phyloP scores from a whole-genome alignment of 2,113 vertebrate species.

The Ploceus nigricollis region DNA sequence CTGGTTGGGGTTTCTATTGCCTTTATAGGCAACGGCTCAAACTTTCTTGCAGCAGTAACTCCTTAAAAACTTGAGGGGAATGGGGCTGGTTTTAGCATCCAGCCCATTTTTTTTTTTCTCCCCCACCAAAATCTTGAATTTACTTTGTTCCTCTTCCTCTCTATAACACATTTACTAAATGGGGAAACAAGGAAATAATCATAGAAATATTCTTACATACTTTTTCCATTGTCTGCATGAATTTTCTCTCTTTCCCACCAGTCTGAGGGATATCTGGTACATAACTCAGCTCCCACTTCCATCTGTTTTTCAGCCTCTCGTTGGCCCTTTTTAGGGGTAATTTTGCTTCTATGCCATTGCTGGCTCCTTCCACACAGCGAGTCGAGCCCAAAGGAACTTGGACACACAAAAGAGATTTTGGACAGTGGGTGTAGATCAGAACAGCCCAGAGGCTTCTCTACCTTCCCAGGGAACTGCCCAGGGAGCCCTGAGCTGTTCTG shows the following conservation, averaged over 20 bases:
- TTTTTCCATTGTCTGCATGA: background rate
- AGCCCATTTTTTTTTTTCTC: background rate
- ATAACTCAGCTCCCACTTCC: background rate
- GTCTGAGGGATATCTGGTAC: background rate
- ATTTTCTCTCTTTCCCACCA: background rate
- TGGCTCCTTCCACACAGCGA: accelerated
- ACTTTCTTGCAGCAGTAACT: background rate
- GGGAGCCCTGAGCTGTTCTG: background rate
- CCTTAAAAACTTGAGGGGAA: background rate
- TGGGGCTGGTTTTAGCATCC: background rate
- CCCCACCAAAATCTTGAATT: background rate
- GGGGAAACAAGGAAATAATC: background rate
- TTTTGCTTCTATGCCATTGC: background rate
- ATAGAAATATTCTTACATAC: background rate
- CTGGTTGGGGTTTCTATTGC: slow-evolving; percentile 28
- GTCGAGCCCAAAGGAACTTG: background rate
- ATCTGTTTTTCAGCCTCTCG: background rate
- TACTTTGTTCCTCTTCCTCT: slow-evolving; percentile 4
- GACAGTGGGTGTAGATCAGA: background rate
- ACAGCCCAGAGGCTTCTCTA: background rate
- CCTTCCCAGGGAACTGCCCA: background rate
- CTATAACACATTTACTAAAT: background rate
- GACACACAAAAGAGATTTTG: background rate
- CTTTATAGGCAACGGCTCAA: slow-evolving; percentile 1
- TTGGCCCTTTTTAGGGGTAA: background rate